Evolutionary conservation across 2,797 vertebrate genomes (phyloP).

Genomic region (Lerista edwardsae): DNA sequence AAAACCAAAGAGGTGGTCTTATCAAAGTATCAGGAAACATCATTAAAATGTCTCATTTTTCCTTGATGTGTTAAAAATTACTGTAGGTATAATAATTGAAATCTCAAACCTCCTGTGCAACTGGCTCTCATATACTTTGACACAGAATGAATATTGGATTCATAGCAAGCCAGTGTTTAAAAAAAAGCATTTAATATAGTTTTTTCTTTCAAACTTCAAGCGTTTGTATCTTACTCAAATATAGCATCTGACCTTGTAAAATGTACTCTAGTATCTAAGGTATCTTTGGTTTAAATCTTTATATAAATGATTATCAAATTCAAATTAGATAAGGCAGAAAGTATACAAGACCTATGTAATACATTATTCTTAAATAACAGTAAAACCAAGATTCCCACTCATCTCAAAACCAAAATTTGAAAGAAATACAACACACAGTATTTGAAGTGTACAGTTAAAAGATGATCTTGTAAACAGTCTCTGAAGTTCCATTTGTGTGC

Average conservation of each 20-base stretch:
- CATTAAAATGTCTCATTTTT: no score
- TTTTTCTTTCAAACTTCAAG: slow-evolving; percentile 20
- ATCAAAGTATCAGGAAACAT: background rate
- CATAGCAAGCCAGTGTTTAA: background rate
- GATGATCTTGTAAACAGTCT: slow-evolving; percentile 32
- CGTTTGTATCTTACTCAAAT: background rate
- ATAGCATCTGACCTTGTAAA: slow-evolving; percentile 1
- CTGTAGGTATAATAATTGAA: background rate
- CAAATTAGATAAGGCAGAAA: slow-evolving; percentile 6
- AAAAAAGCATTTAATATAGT: slow-evolving; percentile 7
- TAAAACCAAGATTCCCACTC: slow-evolving; percentile 34
- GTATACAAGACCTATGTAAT: slow-evolving; percentile 37
- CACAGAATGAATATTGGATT: background rate
- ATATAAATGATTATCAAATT: slow-evolving; percentile 41
- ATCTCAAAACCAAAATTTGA: slow-evolving; percentile 25
- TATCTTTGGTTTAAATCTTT: slow-evolving; percentile 31
- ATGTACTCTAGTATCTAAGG: slow-evolving; percentile 2
- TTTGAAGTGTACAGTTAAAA: slow-evolving; percentile 32
- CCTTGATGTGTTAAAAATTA: no score
- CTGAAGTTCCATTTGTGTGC: slow-evolving; percentile 17
- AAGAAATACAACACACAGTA: slow-evolving; percentile 29
- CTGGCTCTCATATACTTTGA: background rate
- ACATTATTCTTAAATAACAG: slow-evolving; percentile 28
- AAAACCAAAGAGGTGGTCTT: background rate
- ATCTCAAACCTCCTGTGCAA: background rate